Base-by-base conservation (phyloP, 2,888 invertebrate species). In the Noctua fimbriata region DNA sequence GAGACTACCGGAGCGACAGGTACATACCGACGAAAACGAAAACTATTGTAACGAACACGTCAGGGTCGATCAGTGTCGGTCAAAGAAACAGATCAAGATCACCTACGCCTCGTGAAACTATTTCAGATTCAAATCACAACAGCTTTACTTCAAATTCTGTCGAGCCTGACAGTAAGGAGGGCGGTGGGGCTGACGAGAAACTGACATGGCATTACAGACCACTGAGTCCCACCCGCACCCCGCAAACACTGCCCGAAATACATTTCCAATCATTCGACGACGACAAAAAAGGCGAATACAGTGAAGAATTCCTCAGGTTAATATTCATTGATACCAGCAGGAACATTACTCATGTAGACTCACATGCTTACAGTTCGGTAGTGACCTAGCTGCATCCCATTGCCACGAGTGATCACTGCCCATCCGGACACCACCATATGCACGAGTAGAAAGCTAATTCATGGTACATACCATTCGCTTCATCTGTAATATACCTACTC, bases 201-300 rank as follows among this genome's bases (percentile, higher is more conserved):
- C 90, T 96, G 83, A 94, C 94, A 84, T 97, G 96, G 97, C 95
- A 95, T 92, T 96, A 97, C 91, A 94, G 94, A 86, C 96, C 97
- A 85, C 91, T 93, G 90, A 95, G 94, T 88, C 94, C 96, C 85
- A 92, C 93, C 89, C 94, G 95, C 86, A 93, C 92, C 90, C 93
- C 94, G 83, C 90, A 92, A 91, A 84, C 91, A 86, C 85, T 75
- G 85, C 96, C 96, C 73, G 96, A 96, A 90, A 96, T 97, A 90
- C 95, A 97, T 90, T 97, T 97, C 91, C 97, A 97, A 92, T 97
- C 97, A 84, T 97, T 95, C 90, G 97, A 97, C 79, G 94, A 94
- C 85, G 95, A 95, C 79, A 93, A 94, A 89, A 93, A 93, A 89
- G 94, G 92, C 90, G 92, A 91, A 78, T 94, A 95, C 94, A 96